Base-by-base conservation (phyloP, 1,140 invertebrate genomes). In the Drosophila rhopaloa region DNA sequence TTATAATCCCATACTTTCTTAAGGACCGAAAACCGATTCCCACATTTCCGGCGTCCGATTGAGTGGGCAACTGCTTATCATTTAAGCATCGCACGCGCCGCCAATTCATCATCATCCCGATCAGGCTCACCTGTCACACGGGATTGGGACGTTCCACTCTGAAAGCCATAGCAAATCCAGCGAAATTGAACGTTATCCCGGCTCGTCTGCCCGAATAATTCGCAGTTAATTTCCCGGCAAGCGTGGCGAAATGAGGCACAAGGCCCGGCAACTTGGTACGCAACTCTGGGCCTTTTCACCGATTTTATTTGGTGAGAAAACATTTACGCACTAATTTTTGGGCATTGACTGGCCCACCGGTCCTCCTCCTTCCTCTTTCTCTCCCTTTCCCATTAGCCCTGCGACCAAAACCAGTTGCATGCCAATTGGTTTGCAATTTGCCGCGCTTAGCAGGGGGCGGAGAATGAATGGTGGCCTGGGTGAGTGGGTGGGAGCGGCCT, bases 301-400 rank as follows among this genome's bases (percentile, higher is more conserved):
- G 43, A 71, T 83, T 86, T 91, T 91, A 89, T 91, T 91, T 91
- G 89, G 89, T 91, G 89, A 91, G 89, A 91, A 91, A 91, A 91
- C 89, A 91, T 91, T 91, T 91, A 91, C 89, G 88, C 83, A 91
- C 89, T 89, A 91, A 91, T 91, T 91, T 91, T 76, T 71, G 67
- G 72, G 67, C 83, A 75, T 70, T 60, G 56, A 66, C 61, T 59
- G 62, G 60, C 40, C 58, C 50, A 14, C 16, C 16, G 41, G 60
- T 67, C 51, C 66, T 35, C 66, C 58, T 51, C 66, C 53, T 76
- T 47, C 40, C 16, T 37, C 40, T 10, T 37, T 51, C 32, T 29
- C 14, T 29, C 7, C 61, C 60, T 58, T 71, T 37, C 82, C 65
- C 75, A 85, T 85, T 85, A 85, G 48, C 32, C 41, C 54, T 19